These are phyloP conservation scores for Corythornis vintsioides DNA, from an alignment of 2,113 vertebrate species.

Conservation along the genomic window DNA sequence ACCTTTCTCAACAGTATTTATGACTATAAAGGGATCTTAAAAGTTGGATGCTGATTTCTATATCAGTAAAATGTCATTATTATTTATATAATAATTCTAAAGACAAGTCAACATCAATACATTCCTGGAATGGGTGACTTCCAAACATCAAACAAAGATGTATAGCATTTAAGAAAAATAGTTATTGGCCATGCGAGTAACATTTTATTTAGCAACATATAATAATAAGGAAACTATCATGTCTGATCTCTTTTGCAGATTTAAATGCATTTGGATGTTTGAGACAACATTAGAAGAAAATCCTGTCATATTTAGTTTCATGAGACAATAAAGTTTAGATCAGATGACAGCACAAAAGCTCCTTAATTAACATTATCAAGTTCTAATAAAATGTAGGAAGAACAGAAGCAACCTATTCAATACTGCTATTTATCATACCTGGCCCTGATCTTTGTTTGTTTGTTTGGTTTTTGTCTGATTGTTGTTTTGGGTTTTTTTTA, in stretches of 20 bases:
- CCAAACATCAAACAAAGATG: background rate
- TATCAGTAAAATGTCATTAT: background rate
- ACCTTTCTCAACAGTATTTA: background rate
- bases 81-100: constrained; percentile 21
- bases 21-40: background rate
- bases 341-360: constrained; percentile 26
- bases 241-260: background rate
- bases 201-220: constrained; percentile 14
- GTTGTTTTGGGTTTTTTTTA: background rate
- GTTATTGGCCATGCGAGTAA: background rate
- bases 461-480: background rate
- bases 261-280: constrained; percentile 22
- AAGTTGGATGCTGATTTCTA: background rate
- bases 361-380: background rate
- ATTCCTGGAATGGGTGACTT: background rate
- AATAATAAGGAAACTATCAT: background rate
- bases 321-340: constrained; percentile 28
- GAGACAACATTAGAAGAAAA: constrained; percentile 37
- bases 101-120: background rate
- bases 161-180: background rate
- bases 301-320: constrained; percentile 45
- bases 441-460: background rate
- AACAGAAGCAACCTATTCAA: constrained; percentile 27
- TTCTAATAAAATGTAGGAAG: constrained; percentile 29
- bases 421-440: constrained; percentile 25